Evolutionary conservation across 2,113 vertebrate genomes (phyloP).

Genomic region (Garra rufa): DNA sequence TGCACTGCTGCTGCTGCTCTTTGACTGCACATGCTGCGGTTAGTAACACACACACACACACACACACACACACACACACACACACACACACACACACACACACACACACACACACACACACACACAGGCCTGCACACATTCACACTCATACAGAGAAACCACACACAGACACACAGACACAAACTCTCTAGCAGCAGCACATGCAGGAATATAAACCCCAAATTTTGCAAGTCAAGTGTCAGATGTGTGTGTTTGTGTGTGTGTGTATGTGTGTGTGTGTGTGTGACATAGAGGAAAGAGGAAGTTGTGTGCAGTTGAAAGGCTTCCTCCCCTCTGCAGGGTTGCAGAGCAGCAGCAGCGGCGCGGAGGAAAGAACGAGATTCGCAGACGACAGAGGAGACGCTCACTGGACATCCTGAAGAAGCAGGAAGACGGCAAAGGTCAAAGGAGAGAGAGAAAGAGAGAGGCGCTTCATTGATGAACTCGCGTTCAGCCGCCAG

Average conservation of each 20-base stretch:
- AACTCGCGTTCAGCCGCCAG: neutral
- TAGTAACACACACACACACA: neutral
- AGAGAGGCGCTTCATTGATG: neutral
- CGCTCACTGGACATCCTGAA: neutral
- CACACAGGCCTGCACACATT: neutral
- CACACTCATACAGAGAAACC: conserved; percentile 14
- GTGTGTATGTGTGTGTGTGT: conserved; percentile 4
- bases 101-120: conserved; percentile 34
- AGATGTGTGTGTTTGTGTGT: conserved; percentile 26
- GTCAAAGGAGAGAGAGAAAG: conserved; percentile 12
- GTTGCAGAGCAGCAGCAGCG: conserved; percentile 36
- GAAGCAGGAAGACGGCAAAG: neutral
- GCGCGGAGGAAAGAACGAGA: neutral
- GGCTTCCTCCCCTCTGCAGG: conserved; percentile 57
- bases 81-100: conserved; percentile 17
- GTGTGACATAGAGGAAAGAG: conserved; percentile 52
- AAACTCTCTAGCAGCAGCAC: neutral
- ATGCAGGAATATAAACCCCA: neutral
- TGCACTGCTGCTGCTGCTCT: conserved; percentile 4
- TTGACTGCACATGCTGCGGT: conserved; percentile 32
- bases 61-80: conserved; percentile 20
- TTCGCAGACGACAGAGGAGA: neutral
- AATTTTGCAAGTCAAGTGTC: conserved; percentile 21
- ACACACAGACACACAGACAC: neutral
- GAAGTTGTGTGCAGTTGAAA: conserved; percentile 59